Base-by-base conservation (phyloP, 1,140 invertebrate genomes). In the Hylyphantes graminicola region DNA sequence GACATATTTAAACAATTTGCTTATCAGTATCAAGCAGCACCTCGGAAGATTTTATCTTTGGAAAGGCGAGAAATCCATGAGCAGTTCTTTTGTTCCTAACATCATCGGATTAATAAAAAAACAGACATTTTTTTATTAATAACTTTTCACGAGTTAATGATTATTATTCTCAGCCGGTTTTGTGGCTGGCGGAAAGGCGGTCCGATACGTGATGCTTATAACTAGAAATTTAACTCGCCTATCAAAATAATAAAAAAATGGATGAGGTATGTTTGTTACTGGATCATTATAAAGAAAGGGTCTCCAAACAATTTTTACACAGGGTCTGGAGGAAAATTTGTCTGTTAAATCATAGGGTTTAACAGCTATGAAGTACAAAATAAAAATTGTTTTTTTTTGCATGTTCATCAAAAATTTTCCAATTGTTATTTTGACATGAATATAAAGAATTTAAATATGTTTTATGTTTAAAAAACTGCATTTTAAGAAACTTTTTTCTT, bases 61-160 rank as follows among this genome's bases (percentile, higher is more conserved):
- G 17, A 65, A 17, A 70, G 53, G 64, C 70, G 64, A 51, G 65
- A 79, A 79, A 54, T 54, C 64, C 53, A 67, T 53, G 64, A 54
- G 53, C 51, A 79, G 51, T 67, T 21, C 77, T 79, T 79, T 79
- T 79, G 77, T 79, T 79, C 77, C 70, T 35, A 51, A n/a, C 53
- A 70, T 51, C 10, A 7, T 9, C 13, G 19, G 67, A 53, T n/a
- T n/a, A 51, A 70, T 70, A 70, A 70, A 70, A 70, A 70, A 15
- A 51, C 19, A n/a, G 67, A 2, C 35, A 10, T 70, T 17, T 51
- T 21, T 17, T 51, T 70, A 70, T 70, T 53, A 51, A 70, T 53
- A 70, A 19, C 50, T 51, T 70, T 64, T 64, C n/a, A 68, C 50
- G 63, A 64, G 54, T 79, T 79, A 79, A 78, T 78, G 63, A 65